Percentiles rank a stretch among this genome's conserved stretches.
phyloP scores from a whole-genome alignment of 2,888 invertebrate species.

The Galeruca laticollis region DNA sequence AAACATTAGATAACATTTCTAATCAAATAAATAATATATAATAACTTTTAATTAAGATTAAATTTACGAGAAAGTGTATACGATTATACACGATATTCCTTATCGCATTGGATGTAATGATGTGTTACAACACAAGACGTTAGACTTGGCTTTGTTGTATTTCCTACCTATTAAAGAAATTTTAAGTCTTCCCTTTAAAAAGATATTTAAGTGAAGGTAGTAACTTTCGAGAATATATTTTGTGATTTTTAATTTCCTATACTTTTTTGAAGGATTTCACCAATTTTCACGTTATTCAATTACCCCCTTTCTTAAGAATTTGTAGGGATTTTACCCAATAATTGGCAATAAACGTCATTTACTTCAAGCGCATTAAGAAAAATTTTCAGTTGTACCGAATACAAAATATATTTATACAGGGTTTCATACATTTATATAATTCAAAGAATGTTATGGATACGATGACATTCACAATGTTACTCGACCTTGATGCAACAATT shows the following conservation, averaged over 20 bases:
- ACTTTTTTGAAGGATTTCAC: background rate
- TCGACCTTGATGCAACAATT: no score
- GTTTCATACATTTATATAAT: no score
- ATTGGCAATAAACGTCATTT: background rate
- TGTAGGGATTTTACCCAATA: background rate
- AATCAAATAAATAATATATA: slow-evolving; percentile 17
- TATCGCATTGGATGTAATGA: slow-evolving; percentile 11
- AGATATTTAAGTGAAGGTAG: background rate
- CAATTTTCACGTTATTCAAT: background rate
- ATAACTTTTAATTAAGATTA: slow-evolving; percentile 20
- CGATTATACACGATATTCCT: background rate
- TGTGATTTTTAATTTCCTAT: background rate
- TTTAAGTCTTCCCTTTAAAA: background rate
- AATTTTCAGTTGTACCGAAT: no score
- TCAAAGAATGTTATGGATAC: no score
- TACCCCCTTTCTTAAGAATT: background rate
- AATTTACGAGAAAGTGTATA: slow-evolving; percentile 17
- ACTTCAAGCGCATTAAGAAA: no score
- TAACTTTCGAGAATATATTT: background rate
- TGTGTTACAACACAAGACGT: background rate
- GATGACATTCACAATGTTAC: no score
- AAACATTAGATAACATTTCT: slow-evolving; percentile 22
- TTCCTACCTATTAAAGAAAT: slow-evolving; percentile 1
- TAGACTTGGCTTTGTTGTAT: background rate
- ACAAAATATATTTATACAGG: no score